A percentile compares a stretch with the other conserved stretches of the same genome.
Evolutionary conservation across 23 tunicate genomes (phyloP).

Genomic region (Phallusia fumigata): DNA sequence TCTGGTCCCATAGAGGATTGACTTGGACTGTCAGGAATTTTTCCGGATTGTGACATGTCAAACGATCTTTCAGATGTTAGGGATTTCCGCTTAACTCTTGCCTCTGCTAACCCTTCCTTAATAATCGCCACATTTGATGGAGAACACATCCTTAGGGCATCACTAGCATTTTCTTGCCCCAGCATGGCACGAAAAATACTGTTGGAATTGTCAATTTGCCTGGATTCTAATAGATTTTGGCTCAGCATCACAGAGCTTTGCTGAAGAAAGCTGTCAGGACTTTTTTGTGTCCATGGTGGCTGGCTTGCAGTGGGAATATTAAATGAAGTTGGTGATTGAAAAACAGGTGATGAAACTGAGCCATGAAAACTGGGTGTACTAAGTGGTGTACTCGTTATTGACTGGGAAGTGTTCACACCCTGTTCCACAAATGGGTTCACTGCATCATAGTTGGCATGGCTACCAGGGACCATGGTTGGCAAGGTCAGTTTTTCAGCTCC

Average conservation of each 20-base stretch:
- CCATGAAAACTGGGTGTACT: constrained; percentile 1
- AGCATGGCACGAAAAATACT: neutral
- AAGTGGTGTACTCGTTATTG: neutral
- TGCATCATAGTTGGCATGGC: neutral
- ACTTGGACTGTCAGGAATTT: neutral
- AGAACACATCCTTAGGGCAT: neutral
- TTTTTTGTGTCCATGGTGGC: neutral
- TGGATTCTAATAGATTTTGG: neutral
- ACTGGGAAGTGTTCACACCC: neutral
- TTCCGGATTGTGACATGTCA: neutral
- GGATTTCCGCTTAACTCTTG: neutral
- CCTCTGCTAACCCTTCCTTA: neutral
- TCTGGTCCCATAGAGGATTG: neutral
- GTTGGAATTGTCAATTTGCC: neutral
- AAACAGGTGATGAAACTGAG: neutral
- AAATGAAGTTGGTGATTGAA: neutral
- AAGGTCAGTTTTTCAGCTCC: constrained; percentile 6
- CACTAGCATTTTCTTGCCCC: neutral
- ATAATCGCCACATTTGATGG: neutral
- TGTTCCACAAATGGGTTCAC: neutral
- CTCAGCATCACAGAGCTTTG: neutral
- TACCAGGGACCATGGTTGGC: constrained; percentile 40
- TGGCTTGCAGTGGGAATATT: neutral
- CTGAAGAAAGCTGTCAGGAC: neutral
- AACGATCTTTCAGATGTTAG: neutral